Evolutionary conservation across 2,888 invertebrate genomes (phyloP).

Genomic region (Bibio marci): DNA sequence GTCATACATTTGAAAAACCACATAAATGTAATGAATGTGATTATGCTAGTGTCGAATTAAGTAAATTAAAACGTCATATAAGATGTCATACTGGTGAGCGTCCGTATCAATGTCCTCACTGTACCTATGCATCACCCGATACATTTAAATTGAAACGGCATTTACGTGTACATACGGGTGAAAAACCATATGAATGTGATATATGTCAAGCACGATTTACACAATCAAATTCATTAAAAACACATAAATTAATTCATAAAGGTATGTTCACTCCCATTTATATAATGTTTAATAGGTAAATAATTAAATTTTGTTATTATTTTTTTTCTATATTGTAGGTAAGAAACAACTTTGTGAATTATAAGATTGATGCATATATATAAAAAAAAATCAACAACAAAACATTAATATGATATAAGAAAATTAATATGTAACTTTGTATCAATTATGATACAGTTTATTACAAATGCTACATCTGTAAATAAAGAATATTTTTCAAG

Average conservation of each 20-base stretch:
- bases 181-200: slow-evolving; percentile 76
- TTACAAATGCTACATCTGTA: too few species aligned
- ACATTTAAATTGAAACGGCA: slow-evolving; percentile 95
- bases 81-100: slow-evolving; percentile 82
- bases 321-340: too few species aligned
- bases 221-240: slow-evolving; percentile 90
- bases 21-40: slow-evolving; percentile 93
- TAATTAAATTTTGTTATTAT: too few species aligned
- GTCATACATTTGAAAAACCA: slow-evolving; percentile 94
- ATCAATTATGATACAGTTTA: too few species aligned
- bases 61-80: slow-evolving; percentile 87
- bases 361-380: too few species aligned
- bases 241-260: slow-evolving; percentile 78
- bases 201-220: slow-evolving; percentile 82
- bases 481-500: too few species aligned
- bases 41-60: slow-evolving; percentile 91
- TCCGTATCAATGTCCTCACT: slow-evolving; percentile 70
- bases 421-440: too few species aligned
- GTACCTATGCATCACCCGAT: slow-evolving; percentile 94
- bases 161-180: slow-evolving; percentile 80
- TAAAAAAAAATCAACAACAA: too few species aligned
- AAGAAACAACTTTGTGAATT: too few species aligned
- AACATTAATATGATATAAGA: too few species aligned
- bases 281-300: too few species aligned
- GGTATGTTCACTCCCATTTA: slow-evolving; percentile 45